Conservation (phyloP, 2,888 invertebrate species). For the Idaea dimidiata region DNA sequence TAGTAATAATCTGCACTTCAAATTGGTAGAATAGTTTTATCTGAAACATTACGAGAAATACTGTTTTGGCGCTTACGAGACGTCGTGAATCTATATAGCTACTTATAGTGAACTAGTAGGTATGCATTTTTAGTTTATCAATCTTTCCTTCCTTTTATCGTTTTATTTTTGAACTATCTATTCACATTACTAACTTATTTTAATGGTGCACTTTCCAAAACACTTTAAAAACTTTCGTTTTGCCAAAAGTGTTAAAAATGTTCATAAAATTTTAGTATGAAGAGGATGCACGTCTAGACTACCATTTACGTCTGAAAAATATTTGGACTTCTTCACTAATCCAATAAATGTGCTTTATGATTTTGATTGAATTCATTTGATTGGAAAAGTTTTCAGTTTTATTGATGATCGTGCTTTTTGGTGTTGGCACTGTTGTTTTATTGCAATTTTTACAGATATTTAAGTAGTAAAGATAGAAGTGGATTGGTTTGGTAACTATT, state of each 20-base stretch:
- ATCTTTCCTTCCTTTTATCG: too few species aligned
- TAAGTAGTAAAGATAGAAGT: background rate
- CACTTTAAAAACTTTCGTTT: background rate
- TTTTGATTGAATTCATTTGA: constrained; percentile 2
- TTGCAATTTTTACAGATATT: background rate
- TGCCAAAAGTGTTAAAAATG: background rate
- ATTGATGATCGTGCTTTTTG: background rate
- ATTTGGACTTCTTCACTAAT: background rate
- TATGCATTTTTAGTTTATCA: too few species aligned
- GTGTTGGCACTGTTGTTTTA: background rate
- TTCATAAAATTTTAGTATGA: background rate
- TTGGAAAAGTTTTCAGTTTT: background rate
- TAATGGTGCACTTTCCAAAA: background rate
- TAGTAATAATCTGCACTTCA: too few species aligned
- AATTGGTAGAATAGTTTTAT: too few species aligned
- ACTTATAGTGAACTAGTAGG: too few species aligned
- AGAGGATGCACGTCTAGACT: background rate
- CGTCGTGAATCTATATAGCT: too few species aligned
- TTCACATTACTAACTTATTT: background rate
- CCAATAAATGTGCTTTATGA: constrained; percentile 10
- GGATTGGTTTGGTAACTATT: too few species aligned
- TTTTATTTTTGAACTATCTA: too few species aligned
- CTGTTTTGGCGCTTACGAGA: too few species aligned
- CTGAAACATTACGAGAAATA: too few species aligned
- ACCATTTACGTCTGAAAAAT: background rate